A percentile compares a stretch with the other conserved stretches of the same genome.
Evolutionary conservation across 2,113 vertebrate genomes (phyloP).

Genomic region (Pristiophorus japonicus): DNA sequence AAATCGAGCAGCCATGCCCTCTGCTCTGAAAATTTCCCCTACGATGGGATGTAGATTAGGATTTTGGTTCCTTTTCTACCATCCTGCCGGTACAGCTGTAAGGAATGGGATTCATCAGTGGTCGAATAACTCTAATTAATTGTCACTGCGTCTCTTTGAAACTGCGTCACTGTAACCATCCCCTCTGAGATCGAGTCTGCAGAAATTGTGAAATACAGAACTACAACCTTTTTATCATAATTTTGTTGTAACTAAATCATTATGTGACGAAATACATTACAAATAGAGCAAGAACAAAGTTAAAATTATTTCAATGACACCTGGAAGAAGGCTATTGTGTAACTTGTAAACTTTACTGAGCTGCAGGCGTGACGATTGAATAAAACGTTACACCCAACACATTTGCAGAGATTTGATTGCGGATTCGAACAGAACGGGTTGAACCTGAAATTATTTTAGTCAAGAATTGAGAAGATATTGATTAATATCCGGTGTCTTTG

Average conservation of each 20-base stretch:
- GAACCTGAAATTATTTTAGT: too few species aligned
- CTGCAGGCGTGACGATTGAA: neutral
- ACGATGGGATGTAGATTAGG: neutral
- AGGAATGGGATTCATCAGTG: too few species aligned
- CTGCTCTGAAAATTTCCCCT: neutral
- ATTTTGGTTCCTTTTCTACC: accelerated
- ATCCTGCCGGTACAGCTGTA: neutral
- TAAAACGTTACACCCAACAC: too few species aligned
- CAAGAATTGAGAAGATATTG: too few species aligned
- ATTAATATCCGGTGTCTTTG: too few species aligned
- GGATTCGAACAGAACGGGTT: too few species aligned
- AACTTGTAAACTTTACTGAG: neutral
- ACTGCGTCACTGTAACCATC: neutral
- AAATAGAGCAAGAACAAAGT: neutral
- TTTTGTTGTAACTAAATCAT: neutral
- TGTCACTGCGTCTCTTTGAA: neutral
- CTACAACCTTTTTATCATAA: neutral
- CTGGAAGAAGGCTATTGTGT: too few species aligned
- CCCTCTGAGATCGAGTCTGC: neutral
- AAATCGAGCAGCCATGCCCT: neutral
- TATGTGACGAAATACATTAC: neutral
- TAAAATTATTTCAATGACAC: neutral
- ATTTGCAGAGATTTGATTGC: too few species aligned
- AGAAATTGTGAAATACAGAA: neutral
- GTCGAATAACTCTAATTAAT: too few species aligned